These are phyloP conservation scores for Polypedilum vanderplanki DNA, from an alignment of 1,140 invertebrate species.

Conservation along the genomic window DNA sequence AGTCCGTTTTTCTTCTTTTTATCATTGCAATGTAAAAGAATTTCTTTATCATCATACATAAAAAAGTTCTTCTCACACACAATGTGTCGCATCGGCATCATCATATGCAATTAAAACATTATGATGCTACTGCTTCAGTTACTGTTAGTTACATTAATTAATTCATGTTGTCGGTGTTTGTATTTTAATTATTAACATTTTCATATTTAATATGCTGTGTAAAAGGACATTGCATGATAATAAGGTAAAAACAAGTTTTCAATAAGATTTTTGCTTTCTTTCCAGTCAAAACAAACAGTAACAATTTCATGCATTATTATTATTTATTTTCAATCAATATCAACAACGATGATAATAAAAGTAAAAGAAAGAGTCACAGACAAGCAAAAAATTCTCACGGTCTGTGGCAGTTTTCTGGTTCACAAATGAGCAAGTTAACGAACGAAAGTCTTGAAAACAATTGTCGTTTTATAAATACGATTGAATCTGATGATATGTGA, in stretches of 20 bases:
- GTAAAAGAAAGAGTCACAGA: neutral
- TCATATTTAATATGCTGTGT: slow-evolving; percentile 19
- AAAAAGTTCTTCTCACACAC: neutral
- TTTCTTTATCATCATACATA: neutral
- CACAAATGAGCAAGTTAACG: slow-evolving; percentile 11
- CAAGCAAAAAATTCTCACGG: slow-evolving; percentile 23
- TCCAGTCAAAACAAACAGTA: no score
- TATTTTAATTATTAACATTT: slow-evolving; percentile 20
- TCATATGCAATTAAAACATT: slow-evolving; percentile 25
- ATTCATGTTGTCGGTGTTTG: slow-evolving; percentile 1
- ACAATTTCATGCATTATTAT: no score
- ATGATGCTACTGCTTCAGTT: neutral
- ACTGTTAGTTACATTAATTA: neutral
- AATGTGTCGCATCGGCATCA: neutral
- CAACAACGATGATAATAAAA: neutral
- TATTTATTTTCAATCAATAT: neutral
- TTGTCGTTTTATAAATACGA: neutral
- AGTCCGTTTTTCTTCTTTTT: neutral
- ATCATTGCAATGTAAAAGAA: neutral
- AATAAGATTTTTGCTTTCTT: no score
- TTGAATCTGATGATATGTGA: slow-evolving; percentile 11
- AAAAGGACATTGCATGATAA: neutral
- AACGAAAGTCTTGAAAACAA: neutral
- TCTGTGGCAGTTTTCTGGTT: slow-evolving; percentile 22
- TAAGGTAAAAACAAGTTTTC: neutral